These are phyloP conservation scores for Cliona cf. orientalis DNA, from an alignment of 37 sponge, comb jelly and placozoan genomes.

Conservation along the genomic window DNA sequence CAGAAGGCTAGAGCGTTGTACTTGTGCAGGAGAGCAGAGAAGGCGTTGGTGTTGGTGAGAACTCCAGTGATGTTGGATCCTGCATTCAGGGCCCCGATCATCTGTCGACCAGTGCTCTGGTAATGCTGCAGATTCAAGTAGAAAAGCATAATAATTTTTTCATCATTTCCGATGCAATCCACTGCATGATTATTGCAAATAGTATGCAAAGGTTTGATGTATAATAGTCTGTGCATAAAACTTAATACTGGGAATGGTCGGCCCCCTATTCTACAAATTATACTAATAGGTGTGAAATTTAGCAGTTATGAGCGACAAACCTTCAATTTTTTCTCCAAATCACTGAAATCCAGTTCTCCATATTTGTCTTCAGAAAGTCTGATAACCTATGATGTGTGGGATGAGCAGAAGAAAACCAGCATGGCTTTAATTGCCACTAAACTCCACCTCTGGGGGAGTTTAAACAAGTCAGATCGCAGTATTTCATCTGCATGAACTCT, in stretches of 20 bases:
- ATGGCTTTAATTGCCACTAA: too few relatives aligned
- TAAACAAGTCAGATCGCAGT: too few relatives aligned
- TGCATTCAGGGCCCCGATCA: conserved; percentile 78
- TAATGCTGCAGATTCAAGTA: background rate
- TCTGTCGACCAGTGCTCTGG: background rate
- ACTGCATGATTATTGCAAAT: background rate
- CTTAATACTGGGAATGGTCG: background rate
- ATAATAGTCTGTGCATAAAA: background rate
- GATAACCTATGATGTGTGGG: too few relatives aligned
- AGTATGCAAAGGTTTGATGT: background rate
- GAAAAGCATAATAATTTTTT: too few relatives aligned
- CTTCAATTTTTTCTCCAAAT: conserved; percentile 61
- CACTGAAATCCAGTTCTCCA: conserved; percentile 50
- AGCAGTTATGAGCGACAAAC: too few relatives aligned
- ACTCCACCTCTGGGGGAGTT: too few relatives aligned
- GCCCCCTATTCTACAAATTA: background rate
- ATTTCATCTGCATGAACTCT: too few relatives aligned
- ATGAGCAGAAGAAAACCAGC: too few relatives aligned
- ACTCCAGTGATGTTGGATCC: conserved; percentile 84
- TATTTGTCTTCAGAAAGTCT: conserved; percentile 12
- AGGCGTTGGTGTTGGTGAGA: conserved; percentile 59
- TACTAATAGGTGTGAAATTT: background rate
- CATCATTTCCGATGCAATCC: too few relatives aligned
- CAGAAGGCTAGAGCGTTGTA: conserved; percentile 77
- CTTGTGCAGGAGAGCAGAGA: conserved; percentile 64